Evolutionary conservation across 1,140 invertebrate species (phyloP), one percentile per base, ranked within the genome.

Genomic region (Lucilia sericata): DNA sequence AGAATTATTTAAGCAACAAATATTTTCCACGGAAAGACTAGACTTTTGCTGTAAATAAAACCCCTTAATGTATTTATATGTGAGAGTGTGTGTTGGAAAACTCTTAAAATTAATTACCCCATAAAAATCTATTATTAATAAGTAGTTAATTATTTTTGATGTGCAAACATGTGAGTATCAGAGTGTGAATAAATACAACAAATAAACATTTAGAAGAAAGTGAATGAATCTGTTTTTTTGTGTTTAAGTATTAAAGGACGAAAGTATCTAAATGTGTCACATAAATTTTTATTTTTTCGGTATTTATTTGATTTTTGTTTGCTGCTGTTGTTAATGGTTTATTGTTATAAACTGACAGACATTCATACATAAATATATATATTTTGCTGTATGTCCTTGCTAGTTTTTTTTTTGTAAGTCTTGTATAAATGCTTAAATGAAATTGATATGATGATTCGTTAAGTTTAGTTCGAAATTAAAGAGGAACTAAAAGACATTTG

Each of bases 121-220:
- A 60, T 60, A 60, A 60, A 60, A 17, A 60, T n/a, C 4, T n/a
- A 60, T 60, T 60, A 60, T 60, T 60, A 60, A 60, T 60, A 60
- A 60, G 55, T 60, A 60, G 55, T 60, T 60, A 60, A 60, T 60
- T 60, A 60, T 60, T 60, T 60, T 60, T 60, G 55, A 60, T 60
- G n/a, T 60, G 7, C 5, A 60, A 0, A 60, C 55, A 60, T 60
- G n/a, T 42, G 13, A 60, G 55, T 17, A 17, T 2, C 2, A 60
- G n/a, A 60, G 55, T 60, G 55, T 60, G 55, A 60, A 60, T 60
- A 7, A 60, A 42, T 3, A 60, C 55, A 60, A 60, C n/a, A 60
- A 60, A 60, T 60, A 60, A 60, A 14, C n/a, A 60, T n/a, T n/a
- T 60, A 60, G 14, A 60, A 60, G n/a, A 7, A 12, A 10, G 51